Evolutionary conservation across 2,113 vertebrate genomes (phyloP), one percentile per base, ranked within the genome.

Genomic region (Microcebus tavaratra): DNA sequence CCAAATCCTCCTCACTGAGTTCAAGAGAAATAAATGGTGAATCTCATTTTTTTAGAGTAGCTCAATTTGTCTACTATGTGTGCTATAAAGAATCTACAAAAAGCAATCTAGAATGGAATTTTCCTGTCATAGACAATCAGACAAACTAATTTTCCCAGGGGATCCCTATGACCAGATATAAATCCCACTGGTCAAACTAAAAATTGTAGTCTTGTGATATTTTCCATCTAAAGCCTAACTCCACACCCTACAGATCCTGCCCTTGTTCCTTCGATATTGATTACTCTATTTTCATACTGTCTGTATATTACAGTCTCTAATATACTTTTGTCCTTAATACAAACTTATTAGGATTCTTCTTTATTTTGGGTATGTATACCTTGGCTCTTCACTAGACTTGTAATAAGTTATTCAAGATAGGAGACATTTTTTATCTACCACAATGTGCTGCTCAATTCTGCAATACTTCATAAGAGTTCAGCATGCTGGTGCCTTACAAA

Each of bases 11-110:
- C 80, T 79, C 7, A 48, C 21, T 57, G 34, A 95, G 23, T 92
- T 90, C 48, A 90, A 97, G 29, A 61, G 11, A 85, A 90, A 36
- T 55, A 94, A 84, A 95, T 31, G 25, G 8, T 53, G n/a, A 48
- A 50, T 86, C 63, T 90, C 42, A 82, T 78, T 55, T 75, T 82
- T 70, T 72, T 67, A 36, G 70, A 79, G 21, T 82, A 36, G 17
- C 10, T 93, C 34, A 85, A 39, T 61, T 91, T 90, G 79, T 87
- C 57, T 94, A 18, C 17, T 45, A 6, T 88, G 10, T 29, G 42
- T 84, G 5, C 13, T 80, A 59, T 87, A 12, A 45, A 55, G 57
- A 70, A 36, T 42, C 45, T 27, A 48, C 34, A 63, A 39, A 79
- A 89, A 88, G 8, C 15, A 93, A 57, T 72, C 48, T 17, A 57